phyloP scores from a whole-genome alignment of 2,888 invertebrate genomes.

The Nipponacmea schrenckii region DNA sequence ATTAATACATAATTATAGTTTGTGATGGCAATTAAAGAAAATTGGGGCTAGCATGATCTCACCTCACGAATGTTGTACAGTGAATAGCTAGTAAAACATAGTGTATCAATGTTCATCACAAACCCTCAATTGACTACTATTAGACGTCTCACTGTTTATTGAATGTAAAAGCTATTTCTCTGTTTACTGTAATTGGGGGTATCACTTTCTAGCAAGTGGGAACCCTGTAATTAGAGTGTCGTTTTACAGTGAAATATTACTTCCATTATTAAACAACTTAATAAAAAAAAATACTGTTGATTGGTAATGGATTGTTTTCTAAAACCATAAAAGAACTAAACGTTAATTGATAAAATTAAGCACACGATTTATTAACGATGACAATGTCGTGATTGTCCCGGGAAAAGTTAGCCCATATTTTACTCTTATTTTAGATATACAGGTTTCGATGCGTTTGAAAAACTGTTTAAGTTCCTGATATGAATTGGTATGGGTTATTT shows the following conservation, averaged over 20 bases:
- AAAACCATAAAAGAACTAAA: too few relatives aligned
- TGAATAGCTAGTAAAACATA: background rate
- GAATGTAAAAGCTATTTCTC: conserved; percentile 1
- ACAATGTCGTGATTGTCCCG: too few relatives aligned
- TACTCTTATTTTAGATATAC: too few relatives aligned
- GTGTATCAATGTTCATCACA: background rate
- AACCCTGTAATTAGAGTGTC: background rate
- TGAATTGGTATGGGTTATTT: too few relatives aligned
- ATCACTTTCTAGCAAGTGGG: background rate
- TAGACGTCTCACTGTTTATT: conserved; percentile 1
- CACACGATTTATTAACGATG: too few relatives aligned
- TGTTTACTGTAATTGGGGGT: background rate
- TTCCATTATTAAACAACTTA: background rate
- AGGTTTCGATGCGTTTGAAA: too few relatives aligned
- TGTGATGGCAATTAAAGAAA: conserved; percentile 3
- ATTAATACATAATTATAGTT: conserved; percentile 1
- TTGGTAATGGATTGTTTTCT: too few relatives aligned
- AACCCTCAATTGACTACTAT: conserved; percentile 3
- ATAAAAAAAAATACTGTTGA: background rate
- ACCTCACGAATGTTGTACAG: background rate
- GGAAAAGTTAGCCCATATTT: too few relatives aligned
- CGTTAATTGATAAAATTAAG: too few relatives aligned
- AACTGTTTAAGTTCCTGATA: too few relatives aligned
- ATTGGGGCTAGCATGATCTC: background rate
- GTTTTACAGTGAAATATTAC: background rate